Percentiles rank a stretch among this genome's conserved stretches.
Conservation (phyloP, 2,113 vertebrate species). For the Rafetus swinhoei region DNA sequence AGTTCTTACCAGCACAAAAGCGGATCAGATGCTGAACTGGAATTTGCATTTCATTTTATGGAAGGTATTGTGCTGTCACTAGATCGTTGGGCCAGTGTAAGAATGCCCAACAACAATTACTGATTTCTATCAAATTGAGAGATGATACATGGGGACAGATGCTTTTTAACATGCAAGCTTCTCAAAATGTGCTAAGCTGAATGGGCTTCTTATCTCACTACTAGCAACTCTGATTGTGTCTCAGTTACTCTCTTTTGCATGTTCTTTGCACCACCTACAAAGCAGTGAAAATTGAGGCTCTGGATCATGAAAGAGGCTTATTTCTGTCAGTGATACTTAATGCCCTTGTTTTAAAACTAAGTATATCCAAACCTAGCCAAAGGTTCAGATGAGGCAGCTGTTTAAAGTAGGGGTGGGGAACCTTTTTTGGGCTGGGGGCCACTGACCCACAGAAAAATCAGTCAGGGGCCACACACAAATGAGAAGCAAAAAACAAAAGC, state of each 20-base stretch:
- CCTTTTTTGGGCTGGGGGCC: too few relatives aligned
- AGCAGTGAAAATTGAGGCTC: not conserved
- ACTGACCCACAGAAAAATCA: too few relatives aligned
- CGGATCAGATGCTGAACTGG: accelerated
- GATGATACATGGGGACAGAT: not conserved
- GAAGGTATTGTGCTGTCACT: not conserved
- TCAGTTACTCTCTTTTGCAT: not conserved
- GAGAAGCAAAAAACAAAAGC: too few relatives aligned
- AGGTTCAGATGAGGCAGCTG: not conserved
- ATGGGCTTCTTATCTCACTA: not conserved
- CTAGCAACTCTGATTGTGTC: not conserved
- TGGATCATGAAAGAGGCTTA: not conserved
- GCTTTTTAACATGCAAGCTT: not conserved
- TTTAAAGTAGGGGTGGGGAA: not conserved
- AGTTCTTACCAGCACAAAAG: not conserved
- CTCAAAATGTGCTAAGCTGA: not conserved
- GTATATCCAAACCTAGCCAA: not conserved
- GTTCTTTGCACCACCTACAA: not conserved
- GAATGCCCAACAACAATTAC: accelerated
- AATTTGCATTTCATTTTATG: not conserved
- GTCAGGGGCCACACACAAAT: too few relatives aligned
- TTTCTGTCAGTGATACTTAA: not conserved
- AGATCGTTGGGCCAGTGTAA: not conserved
- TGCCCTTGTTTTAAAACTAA: not conserved
- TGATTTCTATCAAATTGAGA: not conserved